These are phyloP conservation scores for Peromyscus polionotus DNA, from an alignment of 2,113 vertebrate species.

Conservation along the genomic window DNA sequence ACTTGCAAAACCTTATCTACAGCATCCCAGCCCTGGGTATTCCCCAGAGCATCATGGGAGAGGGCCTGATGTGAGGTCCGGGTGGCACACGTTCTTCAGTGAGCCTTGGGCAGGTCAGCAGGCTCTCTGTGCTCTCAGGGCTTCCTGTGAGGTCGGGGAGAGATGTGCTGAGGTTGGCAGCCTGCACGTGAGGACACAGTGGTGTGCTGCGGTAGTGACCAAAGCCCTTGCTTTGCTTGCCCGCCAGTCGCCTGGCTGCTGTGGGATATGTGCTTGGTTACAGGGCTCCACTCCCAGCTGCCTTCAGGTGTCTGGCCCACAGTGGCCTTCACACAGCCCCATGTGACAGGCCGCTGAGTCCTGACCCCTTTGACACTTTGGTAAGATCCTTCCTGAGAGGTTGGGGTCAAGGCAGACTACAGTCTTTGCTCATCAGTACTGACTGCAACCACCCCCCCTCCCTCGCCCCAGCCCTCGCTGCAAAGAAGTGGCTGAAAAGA, in stretches of 20 bases:
- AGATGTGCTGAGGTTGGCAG: background rate
- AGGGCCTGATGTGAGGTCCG: background rate
- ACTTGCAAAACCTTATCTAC: background rate
- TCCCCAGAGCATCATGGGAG: background rate
- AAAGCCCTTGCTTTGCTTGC: background rate
- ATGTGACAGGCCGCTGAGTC: background rate
- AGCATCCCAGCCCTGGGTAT: rapidly evolving
- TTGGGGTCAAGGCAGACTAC: background rate
- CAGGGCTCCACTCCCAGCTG: no score
- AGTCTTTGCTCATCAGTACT: no score
- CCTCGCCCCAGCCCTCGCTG: rapidly evolving
- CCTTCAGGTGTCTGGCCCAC: background rate
- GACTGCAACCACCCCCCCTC: background rate
- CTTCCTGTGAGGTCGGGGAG: background rate
- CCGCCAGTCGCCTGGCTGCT: rapidly evolving
- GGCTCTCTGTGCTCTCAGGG: background rate
- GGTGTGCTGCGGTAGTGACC: background rate
- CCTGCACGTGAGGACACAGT: background rate
- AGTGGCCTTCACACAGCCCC: background rate
- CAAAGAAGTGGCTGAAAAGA: background rate
- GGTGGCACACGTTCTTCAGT: rapidly evolving
- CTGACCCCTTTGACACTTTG: background rate
- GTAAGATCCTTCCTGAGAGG: rapidly evolving
- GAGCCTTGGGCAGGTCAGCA: background rate
- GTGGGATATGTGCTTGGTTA: background rate